Evolutionary conservation across 2,888 invertebrate genomes (phyloP), one percentile per base, ranked within the genome.

Genomic region (Helobdella robusta): DNA sequence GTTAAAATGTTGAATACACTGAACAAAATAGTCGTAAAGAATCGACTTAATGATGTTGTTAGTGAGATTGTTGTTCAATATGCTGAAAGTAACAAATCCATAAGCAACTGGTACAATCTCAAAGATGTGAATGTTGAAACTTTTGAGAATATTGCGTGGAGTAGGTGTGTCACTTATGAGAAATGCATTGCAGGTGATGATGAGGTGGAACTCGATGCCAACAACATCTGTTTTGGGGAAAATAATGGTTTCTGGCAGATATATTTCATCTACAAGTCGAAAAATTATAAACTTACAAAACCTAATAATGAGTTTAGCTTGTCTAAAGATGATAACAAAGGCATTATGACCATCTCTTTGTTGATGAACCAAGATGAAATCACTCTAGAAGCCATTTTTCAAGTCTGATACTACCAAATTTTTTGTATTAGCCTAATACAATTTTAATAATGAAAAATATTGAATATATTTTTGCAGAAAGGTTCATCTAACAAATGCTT

Each of bases 1-100:
- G n/a, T n/a, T n/a, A n/a, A n/a, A n/a, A n/a, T n/a, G n/a, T 56
- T 56, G 56, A 25, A 56, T n/a, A 56, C 5, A 30, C 56, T 56
- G n/a, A 30, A 25, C n/a, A 56, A 15, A n/a, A 30, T 56, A 28
- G 28, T 32, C 2, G 20, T 56, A 11, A 56, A 1, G 11, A 56
- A 56, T n/a, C 2, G 32, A 28, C 56, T 56, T 3, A 30, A 30
- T 25, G 28, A 56, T n/a, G n/a, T 6, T 1, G 56, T 56, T 56
- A 18, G 1, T 4, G 28, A 56, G 6, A 32, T 56, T 15, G 32
- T 30, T 20, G 23, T 56, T 5, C 8, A 30, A n/a, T 56, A 56
- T 30, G 20, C 23, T n/a, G 56, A 56, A 30, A 56, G 56, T 30
- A 56, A 56, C 32, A 56, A 56, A 32, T 56, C 56, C 18, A 30